phyloP scores from a whole-genome alignment of 2,888 invertebrate genomes.

The Luperina testacea region DNA sequence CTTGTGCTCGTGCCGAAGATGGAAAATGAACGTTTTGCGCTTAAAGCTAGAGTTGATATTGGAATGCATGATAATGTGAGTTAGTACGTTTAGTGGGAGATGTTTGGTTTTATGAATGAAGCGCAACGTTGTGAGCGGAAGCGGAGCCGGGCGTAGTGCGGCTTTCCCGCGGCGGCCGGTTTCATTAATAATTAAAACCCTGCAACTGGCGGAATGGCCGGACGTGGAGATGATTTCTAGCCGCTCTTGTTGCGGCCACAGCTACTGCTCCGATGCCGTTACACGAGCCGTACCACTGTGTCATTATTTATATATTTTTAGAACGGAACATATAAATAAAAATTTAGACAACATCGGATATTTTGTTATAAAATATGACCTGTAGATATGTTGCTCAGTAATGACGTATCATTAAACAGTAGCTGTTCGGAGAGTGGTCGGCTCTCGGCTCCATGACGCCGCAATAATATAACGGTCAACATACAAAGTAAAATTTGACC shows the following conservation, averaged over 20 bases:
- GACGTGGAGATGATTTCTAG: conserved; percentile 89
- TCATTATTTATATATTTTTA: conserved; percentile 63
- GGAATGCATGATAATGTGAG: conserved; percentile 59
- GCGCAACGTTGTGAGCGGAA: conserved; percentile 89
- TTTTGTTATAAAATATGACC: conserved; percentile 66
- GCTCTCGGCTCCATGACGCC: conserved; percentile 75
- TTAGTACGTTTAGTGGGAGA: conserved; percentile 70
- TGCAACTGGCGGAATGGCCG: conserved; percentile 88
- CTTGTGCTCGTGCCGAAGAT: conserved; percentile 57
- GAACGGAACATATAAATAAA: conserved; percentile 70
- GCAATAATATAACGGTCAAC: conserved; percentile 84
- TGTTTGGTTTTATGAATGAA: conserved; percentile 88
- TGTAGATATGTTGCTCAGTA: conserved; percentile 70
- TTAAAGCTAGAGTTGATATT: conserved; percentile 74
- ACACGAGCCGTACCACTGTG: conserved; percentile 58
- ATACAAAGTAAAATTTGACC: conserved; percentile 86
- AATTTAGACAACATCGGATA: conserved; percentile 61
- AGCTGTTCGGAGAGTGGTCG: conserved; percentile 76
- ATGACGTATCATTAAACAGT: conserved; percentile 82
- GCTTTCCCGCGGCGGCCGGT: conserved; percentile 89
- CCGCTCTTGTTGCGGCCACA: conserved; percentile 78
- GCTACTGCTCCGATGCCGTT: conserved; percentile 73
- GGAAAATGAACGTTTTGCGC: conserved; percentile 68
- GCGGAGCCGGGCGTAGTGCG: conserved; percentile 87
- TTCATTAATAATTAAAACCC: conserved; percentile 90